Conservation (phyloP, 2,888 invertebrate genomes). For the Coelopa pilipes region DNA sequence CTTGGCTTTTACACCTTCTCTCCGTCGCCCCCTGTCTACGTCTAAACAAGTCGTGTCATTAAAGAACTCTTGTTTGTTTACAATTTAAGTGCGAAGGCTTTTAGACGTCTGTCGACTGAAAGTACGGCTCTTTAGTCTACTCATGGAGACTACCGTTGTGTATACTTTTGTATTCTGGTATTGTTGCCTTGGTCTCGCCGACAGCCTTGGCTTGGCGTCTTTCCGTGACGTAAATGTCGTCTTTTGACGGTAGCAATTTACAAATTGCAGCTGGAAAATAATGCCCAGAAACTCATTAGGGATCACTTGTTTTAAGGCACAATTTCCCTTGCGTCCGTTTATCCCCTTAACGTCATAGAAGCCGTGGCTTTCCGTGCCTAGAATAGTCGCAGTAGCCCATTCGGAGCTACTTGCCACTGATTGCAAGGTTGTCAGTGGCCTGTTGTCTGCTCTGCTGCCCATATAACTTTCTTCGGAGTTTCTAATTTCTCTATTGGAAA, state of each 20-base stretch:
- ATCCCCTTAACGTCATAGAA: no score
- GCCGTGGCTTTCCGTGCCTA: no score
- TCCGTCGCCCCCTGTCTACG: background rate
- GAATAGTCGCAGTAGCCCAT: no score
- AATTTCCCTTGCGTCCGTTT: background rate
- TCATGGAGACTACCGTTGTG: background rate
- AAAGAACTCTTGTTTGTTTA: constrained; percentile 12
- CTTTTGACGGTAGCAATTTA: constrained; percentile 2
- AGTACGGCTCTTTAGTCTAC: constrained; percentile 13
- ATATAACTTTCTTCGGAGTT: no score
- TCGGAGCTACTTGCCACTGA: no score
- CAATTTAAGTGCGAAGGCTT: constrained; percentile 12
- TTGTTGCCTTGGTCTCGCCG: no score
- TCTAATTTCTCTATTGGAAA: no score
- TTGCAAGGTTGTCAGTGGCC: no score
- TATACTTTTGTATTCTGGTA: no score
- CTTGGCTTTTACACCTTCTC: background rate
- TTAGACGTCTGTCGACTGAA: constrained; percentile 5
- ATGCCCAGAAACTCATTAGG: background rate
- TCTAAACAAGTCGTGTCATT: constrained; percentile 1
- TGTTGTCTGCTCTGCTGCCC: no score
- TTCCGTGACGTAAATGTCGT: background rate
- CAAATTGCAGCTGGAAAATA: constrained; percentile 4
- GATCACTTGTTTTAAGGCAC: background rate
- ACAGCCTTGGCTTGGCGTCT: background rate